A percentile compares a stretch with the other conserved stretches of the same genome.
Evolutionary conservation across 2,888 invertebrate genomes (phyloP).

Genomic region (Mesorhabditis belari): DNA sequence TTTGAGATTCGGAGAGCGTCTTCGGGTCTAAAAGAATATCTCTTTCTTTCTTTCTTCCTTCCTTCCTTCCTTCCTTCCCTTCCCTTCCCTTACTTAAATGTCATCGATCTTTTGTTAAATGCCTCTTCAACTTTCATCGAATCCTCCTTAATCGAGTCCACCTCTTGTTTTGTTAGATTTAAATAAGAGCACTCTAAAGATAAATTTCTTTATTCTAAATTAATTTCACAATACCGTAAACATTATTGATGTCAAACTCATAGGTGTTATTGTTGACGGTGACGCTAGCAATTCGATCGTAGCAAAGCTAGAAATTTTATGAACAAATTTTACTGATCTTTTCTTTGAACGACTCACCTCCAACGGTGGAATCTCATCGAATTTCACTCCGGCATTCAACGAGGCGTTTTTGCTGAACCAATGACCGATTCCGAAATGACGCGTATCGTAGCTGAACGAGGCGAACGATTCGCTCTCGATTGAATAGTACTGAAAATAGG

Average conservation of each 20-base stretch:
- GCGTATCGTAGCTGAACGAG: constrained; percentile 46
- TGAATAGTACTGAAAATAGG: constrained; percentile 43
- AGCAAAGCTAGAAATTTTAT: constrained; percentile 19
- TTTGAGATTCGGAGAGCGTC: constrained; percentile 49
- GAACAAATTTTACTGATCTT: neutral
- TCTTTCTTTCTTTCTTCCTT: no score
- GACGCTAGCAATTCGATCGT: constrained; percentile 46
- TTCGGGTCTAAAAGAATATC: constrained; percentile 46
- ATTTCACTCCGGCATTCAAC: constrained; percentile 16
- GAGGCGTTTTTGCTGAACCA: constrained; percentile 13
- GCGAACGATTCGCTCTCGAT: constrained; percentile 50
- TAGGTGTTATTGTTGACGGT: constrained; percentile 48
- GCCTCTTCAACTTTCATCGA: neutral
- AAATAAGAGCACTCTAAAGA: constrained; percentile 37
- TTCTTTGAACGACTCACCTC: constrained; percentile 6
- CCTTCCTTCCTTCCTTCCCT: no score
- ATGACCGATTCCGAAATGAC: constrained; percentile 8
- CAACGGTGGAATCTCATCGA: constrained; percentile 29
- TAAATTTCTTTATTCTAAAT: neutral
- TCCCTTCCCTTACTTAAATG: neutral
- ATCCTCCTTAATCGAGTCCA: constrained; percentile 23
- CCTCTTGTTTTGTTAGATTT: constrained; percentile 41
- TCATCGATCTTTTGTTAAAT: neutral
- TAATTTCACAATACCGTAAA: constrained; percentile 20
- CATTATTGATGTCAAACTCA: constrained; percentile 43